Percentiles rank a stretch among this genome's conserved stretches.
Conservation (phyloP, 2,797 vertebrate species). For the Coccyzus lansbergi region DNA sequence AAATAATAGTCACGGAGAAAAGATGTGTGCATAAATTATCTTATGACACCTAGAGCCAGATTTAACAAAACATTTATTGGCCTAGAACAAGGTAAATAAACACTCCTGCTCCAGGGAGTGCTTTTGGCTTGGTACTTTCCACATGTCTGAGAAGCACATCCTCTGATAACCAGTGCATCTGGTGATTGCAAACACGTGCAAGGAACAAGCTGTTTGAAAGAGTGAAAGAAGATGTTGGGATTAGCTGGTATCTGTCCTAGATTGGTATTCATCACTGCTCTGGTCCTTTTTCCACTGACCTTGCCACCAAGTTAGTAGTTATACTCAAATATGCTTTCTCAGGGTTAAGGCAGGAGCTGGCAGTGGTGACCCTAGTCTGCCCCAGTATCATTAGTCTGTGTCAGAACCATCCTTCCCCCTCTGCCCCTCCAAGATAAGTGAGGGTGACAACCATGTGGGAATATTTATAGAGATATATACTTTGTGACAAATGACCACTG, state of each 20-base stretch:
- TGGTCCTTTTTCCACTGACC: background rate
- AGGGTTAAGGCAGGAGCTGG: background rate
- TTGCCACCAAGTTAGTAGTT: background rate
- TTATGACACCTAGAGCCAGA: background rate
- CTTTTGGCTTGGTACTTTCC: background rate
- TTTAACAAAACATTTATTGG: constrained; percentile 18
- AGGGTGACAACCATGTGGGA: background rate
- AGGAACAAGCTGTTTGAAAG: background rate
- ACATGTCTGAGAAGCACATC: background rate
- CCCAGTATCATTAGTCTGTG: background rate
- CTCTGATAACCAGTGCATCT: background rate
- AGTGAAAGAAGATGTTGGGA: background rate
- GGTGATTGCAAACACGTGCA: background rate
- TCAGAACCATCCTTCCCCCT: background rate
- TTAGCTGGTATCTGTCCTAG: background rate
- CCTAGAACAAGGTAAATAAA: constrained; percentile 1
- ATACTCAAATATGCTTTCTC: background rate
- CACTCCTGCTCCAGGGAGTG: background rate
- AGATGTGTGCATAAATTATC: background rate
- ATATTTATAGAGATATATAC: background rate
- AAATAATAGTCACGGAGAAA: background rate
- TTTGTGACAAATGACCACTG: background rate
- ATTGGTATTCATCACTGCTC: background rate
- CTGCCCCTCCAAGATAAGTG: background rate
- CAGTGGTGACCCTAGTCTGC: background rate